phyloP scores from a whole-genome alignment of 2,888 invertebrate genomes.

The Alcis repandata region DNA sequence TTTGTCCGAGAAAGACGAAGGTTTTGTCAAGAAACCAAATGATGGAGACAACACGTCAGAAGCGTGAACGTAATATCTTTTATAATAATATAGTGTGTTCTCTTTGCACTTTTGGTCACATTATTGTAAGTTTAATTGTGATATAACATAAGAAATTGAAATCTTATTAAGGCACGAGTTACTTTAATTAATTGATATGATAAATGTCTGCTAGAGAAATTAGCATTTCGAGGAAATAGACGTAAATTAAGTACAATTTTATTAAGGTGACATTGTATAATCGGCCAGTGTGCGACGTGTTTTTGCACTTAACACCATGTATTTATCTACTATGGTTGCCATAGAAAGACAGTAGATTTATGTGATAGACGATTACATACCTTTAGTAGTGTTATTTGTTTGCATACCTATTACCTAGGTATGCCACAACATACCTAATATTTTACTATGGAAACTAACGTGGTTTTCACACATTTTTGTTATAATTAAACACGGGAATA shows the following conservation, averaged over 20 bases:
- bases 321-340: conserved; percentile 28
- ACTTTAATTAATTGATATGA: conserved; percentile 17
- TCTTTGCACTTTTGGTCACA: conserved; percentile 53
- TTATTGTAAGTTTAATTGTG: conserved; percentile 44
- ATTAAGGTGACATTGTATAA: background rate
- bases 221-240: background rate
- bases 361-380: background rate
- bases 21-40: conserved; percentile 66
- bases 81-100: conserved; percentile 45
- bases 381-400: background rate
- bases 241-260: conserved; percentile 1
- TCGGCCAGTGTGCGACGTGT: conserved; percentile 20
- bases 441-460: too few species aligned
- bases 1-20: conserved; percentile 80
- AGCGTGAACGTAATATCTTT: conserved; percentile 64
- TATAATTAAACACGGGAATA: too few species aligned
- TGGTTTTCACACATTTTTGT: too few species aligned
- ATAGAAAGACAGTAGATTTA: conserved; percentile 30
- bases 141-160: conserved; percentile 35
- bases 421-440: background rate
- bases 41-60: conserved; percentile 83
- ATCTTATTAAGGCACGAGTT: conserved; percentile 14
- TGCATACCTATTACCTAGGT: too few species aligned
- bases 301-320: conserved; percentile 26
- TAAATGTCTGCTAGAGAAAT: background rate